Percentiles rank a stretch among this genome's conserved stretches.
phyloP scores from a whole-genome alignment of 2,113 vertebrate species.

The Rhagologus leucostigma region DNA sequence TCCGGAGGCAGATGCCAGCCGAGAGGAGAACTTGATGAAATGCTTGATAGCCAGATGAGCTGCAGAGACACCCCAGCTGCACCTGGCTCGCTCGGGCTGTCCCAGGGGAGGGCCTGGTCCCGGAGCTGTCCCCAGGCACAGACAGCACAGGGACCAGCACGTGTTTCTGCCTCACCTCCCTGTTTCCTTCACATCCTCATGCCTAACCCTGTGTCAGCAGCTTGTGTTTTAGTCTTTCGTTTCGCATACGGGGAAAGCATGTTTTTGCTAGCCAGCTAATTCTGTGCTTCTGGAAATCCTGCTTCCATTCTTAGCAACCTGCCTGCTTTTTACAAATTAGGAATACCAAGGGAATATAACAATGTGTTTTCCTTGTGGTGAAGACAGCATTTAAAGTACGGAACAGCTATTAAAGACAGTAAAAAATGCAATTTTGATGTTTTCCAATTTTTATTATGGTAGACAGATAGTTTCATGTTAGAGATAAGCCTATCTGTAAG shows the following conservation, averaged over 20 bases:
- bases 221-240: background rate
- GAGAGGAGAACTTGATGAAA: background rate
- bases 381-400: constrained; percentile 54
- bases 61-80: background rate
- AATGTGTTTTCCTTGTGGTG: constrained; percentile 57
- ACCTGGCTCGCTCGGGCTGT: background rate
- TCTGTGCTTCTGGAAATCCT: background rate
- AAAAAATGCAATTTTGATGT: constrained; percentile 62
- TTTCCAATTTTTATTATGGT: constrained; percentile 64
- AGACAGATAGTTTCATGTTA: constrained; percentile 78
- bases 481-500: constrained; percentile 71
- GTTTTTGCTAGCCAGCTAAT: background rate
- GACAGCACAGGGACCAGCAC: background rate
- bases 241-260: background rate
- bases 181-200: background rate
- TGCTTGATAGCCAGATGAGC: background rate
- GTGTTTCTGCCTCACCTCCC: background rate
- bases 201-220: background rate
- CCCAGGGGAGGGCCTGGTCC: background rate
- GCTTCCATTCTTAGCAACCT: background rate
- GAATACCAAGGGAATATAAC: constrained; percentile 13
- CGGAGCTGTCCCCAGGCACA: background rate
- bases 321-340: background rate
- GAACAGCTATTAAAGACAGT: constrained; percentile 58
- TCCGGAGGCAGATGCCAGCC: background rate